Conservation (phyloP, 1,140 invertebrate genomes). For the Thaumetopoea pityocampa region DNA sequence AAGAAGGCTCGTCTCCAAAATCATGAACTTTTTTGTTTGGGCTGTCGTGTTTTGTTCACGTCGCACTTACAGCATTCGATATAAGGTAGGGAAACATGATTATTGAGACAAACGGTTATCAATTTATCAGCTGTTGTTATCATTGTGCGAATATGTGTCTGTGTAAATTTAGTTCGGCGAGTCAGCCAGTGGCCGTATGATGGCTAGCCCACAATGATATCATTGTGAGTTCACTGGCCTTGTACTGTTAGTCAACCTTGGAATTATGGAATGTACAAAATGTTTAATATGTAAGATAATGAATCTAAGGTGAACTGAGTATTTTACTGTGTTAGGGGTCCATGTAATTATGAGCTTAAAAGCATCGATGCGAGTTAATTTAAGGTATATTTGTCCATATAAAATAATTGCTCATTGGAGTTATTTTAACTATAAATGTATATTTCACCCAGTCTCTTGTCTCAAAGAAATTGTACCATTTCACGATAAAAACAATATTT, state of each 20-base stretch:
- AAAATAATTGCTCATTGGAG: slow-evolving; percentile 7
- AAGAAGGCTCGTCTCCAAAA: no score
- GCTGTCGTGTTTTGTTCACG: no score
- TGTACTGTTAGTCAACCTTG: slow-evolving; percentile 18
- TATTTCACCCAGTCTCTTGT: no score
- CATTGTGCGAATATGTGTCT: no score
- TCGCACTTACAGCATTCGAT: no score
- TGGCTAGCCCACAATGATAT: slow-evolving; percentile 10
- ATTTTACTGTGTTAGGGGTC: slow-evolving; percentile 7
- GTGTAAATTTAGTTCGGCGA: slow-evolving; percentile 10
- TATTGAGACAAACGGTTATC: no score
- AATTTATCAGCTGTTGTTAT: no score
- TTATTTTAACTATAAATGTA: slow-evolving; percentile 1
- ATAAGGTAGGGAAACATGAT: no score
- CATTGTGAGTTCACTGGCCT: slow-evolving; percentile 17
- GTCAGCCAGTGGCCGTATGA: slow-evolving; percentile 7
- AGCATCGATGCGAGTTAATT: background rate
- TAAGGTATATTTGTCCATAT: slow-evolving; percentile 6
- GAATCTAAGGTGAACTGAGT: slow-evolving; percentile 10
- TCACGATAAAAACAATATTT: slow-evolving; percentile 7
- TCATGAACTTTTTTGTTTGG: no score
- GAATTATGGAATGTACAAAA: slow-evolving; percentile 18
- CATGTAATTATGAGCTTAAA: no score
- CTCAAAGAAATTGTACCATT: slow-evolving; percentile 9
- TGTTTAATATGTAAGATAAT: slow-evolving; percentile 15